Evolutionary conservation across 92 coral and sea anemone genomes (phyloP).

Genomic region (Chrysogorgia sp.): DNA sequence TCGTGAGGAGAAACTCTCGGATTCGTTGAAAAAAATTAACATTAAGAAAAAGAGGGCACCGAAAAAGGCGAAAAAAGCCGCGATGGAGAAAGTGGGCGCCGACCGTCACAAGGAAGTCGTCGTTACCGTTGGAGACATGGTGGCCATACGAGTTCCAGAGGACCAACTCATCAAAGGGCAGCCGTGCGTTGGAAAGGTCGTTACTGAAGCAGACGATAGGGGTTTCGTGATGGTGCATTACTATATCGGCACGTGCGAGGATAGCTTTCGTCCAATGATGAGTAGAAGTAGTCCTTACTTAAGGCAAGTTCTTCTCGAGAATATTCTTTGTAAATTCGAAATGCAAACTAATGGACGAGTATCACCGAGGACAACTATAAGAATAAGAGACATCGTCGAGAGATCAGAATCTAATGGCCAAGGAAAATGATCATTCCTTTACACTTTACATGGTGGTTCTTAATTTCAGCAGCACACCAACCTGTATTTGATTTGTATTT

Average conservation of each 20-base stretch:
- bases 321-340: constrained; percentile 83
- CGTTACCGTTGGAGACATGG: constrained; percentile 94
- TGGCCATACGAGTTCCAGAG: constrained; percentile 89
- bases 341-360: constrained; percentile 75
- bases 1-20: constrained; percentile 35
- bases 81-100: neutral
- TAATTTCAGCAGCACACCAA: no score
- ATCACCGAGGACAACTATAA: constrained; percentile 82
- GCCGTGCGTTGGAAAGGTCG: constrained; percentile 91
- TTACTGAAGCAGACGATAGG: constrained; percentile 62
- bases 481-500: no score
- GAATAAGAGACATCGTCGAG: constrained; percentile 62
- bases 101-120: no score
- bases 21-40: constrained; percentile 3
- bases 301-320: constrained; percentile 74
- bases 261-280: constrained; percentile 97
- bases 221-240: constrained; percentile 83
- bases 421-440: no score
- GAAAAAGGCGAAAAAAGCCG: constrained; percentile 11
- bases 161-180: constrained; percentile 92
- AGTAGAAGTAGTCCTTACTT: constrained; percentile 94
- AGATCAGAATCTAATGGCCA: neutral
- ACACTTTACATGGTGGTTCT: no score
- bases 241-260: constrained; percentile 83
- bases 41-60: constrained; percentile 22